Evolutionary conservation across 2,888 invertebrate species (phyloP), one percentile per base, ranked within the genome.

Genomic region (Pocota personata): DNA sequence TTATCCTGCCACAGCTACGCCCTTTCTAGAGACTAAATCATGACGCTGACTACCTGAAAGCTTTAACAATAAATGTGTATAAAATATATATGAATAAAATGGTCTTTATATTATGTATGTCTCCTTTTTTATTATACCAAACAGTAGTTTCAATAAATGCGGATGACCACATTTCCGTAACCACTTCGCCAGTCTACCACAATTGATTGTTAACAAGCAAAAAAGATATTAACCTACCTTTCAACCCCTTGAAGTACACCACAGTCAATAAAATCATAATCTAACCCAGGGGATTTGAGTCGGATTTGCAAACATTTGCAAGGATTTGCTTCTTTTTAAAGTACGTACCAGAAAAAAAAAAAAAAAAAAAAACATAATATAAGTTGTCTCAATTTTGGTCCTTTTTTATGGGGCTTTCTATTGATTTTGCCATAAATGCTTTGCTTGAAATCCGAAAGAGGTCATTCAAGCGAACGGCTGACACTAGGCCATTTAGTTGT

Each of bases 251-350:
- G 52, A 16, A 48, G 27, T 48, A 3, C 21, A 66, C 50, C 67
- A 67, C 58, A 80, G 79, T 80, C 80, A 84, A 80, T 84, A 80
- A 84, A 84, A 84, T 84, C 73, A 80, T 84, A 84, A 84, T 79
- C 84, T 75, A n/a, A 50, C 84, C 64, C 75, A 58, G 40, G 80
- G 80, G 84, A 80, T 69, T 79, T 69, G 21, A 66, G 60, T 60
- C 40, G 78, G 83, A 83, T 83, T 83, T 75, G 73, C 55, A 69
- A 69, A 79, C 73, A 79, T 84, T 79, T 67, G 72, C 72, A 77
- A 77, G 55, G 72, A 66, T 71, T 82, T 71, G 67, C 37, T 35
- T 52, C 52, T 66, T 37, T 64, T 35, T 30, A 62, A 64, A 72
- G 72, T 48, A 48, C 21, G 4, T 35, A 37, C 8, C 27, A 10